Conservation (phyloP, 2,113 vertebrate genomes). For the Uria aalge region DNA sequence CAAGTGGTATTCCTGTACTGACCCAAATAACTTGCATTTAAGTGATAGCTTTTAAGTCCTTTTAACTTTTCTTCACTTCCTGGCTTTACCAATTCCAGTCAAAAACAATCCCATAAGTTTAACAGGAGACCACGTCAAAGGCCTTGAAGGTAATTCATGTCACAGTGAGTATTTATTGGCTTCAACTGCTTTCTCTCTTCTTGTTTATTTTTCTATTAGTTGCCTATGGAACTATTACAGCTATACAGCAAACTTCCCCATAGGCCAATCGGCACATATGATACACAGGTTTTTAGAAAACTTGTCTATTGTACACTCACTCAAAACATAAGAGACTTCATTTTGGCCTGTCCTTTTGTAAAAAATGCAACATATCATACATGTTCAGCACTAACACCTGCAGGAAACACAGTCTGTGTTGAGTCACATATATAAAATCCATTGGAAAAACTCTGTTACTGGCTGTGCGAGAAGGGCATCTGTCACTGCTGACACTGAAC, state of each 20-base stretch:
- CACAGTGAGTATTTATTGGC: background rate
- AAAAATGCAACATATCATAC: background rate
- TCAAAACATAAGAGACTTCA: background rate
- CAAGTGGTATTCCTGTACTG: background rate
- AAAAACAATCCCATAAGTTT: background rate
- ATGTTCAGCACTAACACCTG: background rate
- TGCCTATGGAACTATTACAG: background rate
- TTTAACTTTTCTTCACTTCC: background rate
- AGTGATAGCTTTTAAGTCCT: background rate
- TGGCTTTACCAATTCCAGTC: background rate
- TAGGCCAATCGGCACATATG: rapidly evolving
- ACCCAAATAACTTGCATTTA: background rate
- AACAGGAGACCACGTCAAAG: background rate
- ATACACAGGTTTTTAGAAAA: background rate
- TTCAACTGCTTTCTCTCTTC: background rate
- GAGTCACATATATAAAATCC: background rate
- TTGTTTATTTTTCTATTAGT: background rate
- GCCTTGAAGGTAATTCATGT: background rate
- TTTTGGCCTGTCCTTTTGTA: background rate
- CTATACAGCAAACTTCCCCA: background rate
- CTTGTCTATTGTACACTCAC: background rate
- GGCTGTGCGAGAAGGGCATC: background rate
- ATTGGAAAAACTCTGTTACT: background rate
- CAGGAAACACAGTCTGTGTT: background rate
- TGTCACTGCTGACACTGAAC: background rate